These are phyloP conservation scores for Ornithoptera priamus DNA, from an alignment of 2,888 invertebrate species.

Conservation along the genomic window DNA sequence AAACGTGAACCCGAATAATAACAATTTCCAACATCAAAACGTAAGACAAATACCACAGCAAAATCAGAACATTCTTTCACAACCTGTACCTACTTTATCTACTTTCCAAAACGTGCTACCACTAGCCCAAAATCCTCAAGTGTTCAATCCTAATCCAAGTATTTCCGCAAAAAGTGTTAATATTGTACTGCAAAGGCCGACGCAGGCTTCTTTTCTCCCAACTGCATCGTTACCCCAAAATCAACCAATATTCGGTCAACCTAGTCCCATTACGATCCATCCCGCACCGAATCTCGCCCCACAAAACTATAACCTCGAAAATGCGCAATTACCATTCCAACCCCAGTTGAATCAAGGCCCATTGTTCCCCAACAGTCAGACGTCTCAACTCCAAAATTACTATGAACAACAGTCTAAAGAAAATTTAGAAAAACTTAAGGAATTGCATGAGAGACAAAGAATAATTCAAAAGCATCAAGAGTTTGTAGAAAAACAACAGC, in stretches of 20 bases:
- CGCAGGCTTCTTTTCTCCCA: conserved; percentile 64
- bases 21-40: conserved; percentile 52
- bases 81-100: conserved; percentile 61
- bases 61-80: conserved; percentile 57
- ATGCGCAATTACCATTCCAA: conserved; percentile 68
- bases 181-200: conserved; percentile 65
- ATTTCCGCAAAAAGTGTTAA: conserved; percentile 47
- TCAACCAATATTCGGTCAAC: conserved; percentile 58
- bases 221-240: conserved; percentile 56
- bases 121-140: conserved; percentile 50
- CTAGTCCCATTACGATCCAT: conserved; percentile 70
- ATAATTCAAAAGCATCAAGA: conserved; percentile 88
- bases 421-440: conserved; percentile 81
- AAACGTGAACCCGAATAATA: conserved; percentile 45
- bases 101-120: conserved; percentile 57
- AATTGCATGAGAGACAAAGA: conserved; percentile 85
- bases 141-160: conserved; percentile 54
- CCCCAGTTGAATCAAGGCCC: conserved; percentile 62
- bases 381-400: conserved; percentile 78
- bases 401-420: conserved; percentile 82
- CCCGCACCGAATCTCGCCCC: conserved; percentile 72
- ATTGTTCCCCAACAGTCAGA: conserved; percentile 72
- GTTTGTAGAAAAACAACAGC: conserved; percentile 88
- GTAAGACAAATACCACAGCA: conserved; percentile 53
- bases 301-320: conserved; percentile 56